Evolutionary conservation across 2,797 vertebrate genomes (phyloP), one percentile per base, ranked within the genome.

Genomic region (Sebastes diploproa): DNA sequence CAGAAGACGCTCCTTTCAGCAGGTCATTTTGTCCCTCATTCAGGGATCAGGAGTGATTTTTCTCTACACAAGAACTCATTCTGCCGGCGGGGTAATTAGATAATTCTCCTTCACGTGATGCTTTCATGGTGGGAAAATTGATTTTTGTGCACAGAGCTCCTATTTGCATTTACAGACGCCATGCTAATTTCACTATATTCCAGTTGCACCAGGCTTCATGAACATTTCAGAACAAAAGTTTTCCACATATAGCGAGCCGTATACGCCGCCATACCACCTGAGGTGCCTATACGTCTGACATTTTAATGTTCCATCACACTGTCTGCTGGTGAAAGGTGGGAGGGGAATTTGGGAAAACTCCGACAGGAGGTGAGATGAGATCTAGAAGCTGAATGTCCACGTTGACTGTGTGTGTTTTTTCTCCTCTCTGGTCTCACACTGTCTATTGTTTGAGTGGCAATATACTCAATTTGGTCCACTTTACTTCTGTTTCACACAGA

Each of bases 401-500:
- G 1, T 59, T 69, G 78, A 73, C 70, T 68, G 60, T 63, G 36
- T 60, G 20, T 68, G 54, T 78, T 83, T 77, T 71, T 22, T 36
- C 5, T 42, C 14, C 56, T 73, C 70, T 78, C 61, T 66, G 63
- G 84, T 82, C 89, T 91, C 84, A 88, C 65, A 72, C 86, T 89
- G 86, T 88, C 91, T 91, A 62, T 91, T 89, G 86, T 88, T 89
- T 93, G 92, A 93, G 84, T 93, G 91, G 88, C 91, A 91, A 90
- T 89, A 81, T 80, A 85, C 80, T 92, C 93, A 92, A 90, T 93
- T 91, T 92, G 80, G 89, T 91, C 91, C 90, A 91, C 89, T 94
- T 93, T 91, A 88, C 89, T 87, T 89, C 72, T 88, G 90, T 94
- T 92, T 91, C 90, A 89, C 89, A 91, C 85, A 86, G 78, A 87